Evolutionary conservation across 2,113 vertebrate species (phyloP), one percentile per base, ranked within the genome.

Genomic region (Malurus elegans): DNA sequence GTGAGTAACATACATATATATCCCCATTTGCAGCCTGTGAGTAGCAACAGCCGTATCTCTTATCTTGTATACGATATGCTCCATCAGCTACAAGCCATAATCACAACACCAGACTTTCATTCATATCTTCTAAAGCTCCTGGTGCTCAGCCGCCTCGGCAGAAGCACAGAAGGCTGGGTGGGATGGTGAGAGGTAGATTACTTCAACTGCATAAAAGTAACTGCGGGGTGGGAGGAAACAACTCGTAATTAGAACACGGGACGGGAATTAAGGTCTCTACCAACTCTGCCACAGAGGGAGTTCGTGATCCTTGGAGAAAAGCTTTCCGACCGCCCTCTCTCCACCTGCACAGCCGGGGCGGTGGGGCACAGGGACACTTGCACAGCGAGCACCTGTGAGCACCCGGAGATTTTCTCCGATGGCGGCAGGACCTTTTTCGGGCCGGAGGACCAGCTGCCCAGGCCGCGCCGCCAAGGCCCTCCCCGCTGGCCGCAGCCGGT

Each of bases 131-230:
- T 19, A 8, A 84, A 62, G 82, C 51, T 73, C 67, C 74, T 32
- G 79, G 90, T 62, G 4, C 75, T 38, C 82, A 74, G 60, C 88
- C 86, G 32, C 94, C 79, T 48, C 75, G n/a, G 85, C 83, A 72
- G 34, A 38, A 62, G 73, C 94, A 32, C 92, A 67, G 88, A 23
- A 58, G 95, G 92, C 86, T 31, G 76, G 57, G 95, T 87, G 87
- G 96, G 96, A 89, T 81, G 91, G 96, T 57, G 95, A 54, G 93
- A 95, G 89, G 86, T 67, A 89, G 89, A 87, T 95, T 91, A 72
- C 78, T 93, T 82, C 83, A 89, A 82, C 89, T 53, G 61, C 89
- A 85, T 34, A 9, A 36, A 92, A 92, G 83, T 84, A 92, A 95
- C 78, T 28, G 87, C 14, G 66, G 31, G 80, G 89, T 92, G 86